phyloP scores from a whole-genome alignment of 1,140 invertebrate species.

The Eufriesea mexicana region DNA sequence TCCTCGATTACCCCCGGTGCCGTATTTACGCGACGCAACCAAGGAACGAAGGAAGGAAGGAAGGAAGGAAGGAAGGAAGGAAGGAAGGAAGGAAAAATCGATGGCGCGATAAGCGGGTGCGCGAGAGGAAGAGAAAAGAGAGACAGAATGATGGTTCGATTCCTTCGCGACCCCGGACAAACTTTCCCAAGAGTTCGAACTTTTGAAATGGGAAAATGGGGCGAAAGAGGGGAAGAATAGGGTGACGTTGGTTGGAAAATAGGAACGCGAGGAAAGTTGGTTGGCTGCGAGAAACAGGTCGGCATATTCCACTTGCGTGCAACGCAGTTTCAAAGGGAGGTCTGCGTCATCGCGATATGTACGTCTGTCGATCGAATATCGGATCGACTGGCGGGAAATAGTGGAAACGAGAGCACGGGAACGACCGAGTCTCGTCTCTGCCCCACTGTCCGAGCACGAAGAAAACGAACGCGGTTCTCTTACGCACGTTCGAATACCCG shows the following conservation, averaged over 20 bases:
- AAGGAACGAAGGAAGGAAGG: too few species aligned
- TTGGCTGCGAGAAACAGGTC: neutral
- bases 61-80: neutral
- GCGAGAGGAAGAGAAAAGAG: neutral
- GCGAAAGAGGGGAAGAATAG: constrained; percentile 20
- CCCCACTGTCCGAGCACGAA: neutral
- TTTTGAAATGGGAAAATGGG: constrained; percentile 16
- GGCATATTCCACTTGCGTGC: constrained; percentile 7
- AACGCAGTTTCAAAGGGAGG: constrained; percentile 26
- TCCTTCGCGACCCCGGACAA: neutral
- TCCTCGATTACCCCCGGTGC: too few species aligned
- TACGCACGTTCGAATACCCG: neutral
- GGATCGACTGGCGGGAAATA: constrained; percentile 5
- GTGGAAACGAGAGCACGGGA: constrained; percentile 9
- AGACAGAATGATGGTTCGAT: neutral
- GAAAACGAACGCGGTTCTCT: neutral
- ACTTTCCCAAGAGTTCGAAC: neutral
- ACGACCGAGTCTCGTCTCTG: neutral
- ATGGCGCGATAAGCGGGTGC: neutral
- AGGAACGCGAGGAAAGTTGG: constrained; percentile 28
- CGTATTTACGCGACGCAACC: too few species aligned
- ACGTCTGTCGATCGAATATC: constrained; percentile 32
- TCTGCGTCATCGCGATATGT: constrained; percentile 16
- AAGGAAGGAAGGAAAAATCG: neutral
- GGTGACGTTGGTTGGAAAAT: neutral